These are phyloP conservation scores for Tinamus guttatus DNA, from an alignment of 2,113 vertebrate genomes.

Conservation along the genomic window DNA sequence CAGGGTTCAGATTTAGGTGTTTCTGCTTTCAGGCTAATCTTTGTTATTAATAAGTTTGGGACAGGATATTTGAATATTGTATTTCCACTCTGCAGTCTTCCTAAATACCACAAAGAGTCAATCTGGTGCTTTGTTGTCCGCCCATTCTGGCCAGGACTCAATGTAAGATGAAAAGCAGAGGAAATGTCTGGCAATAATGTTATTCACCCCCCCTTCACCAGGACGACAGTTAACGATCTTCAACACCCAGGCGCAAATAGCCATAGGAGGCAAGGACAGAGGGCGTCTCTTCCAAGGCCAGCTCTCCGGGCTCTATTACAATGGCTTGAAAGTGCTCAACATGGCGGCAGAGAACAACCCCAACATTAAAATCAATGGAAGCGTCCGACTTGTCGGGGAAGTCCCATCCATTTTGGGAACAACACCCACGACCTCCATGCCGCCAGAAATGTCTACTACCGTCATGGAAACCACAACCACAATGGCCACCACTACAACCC, in stretches of 20 bases:
- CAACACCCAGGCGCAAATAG: conserved; percentile 99
- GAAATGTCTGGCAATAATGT: conserved; percentile 77
- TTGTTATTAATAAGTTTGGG: neutral
- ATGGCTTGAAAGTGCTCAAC: conserved; percentile 96
- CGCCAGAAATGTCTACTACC: conserved; percentile 97
- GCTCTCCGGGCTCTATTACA: conserved; percentile 98
- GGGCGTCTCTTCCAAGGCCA: conserved; percentile 97
- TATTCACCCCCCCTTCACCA: conserved; percentile 82
- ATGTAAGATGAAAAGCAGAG: conserved; percentile 3
- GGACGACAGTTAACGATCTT: conserved; percentile 99
- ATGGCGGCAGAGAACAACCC: conserved; percentile 95
- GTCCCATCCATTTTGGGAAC: conserved; percentile 89
- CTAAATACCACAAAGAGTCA: conserved; percentile 52
- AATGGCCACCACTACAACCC: conserved; percentile 94
- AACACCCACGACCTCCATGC: conserved; percentile 91
- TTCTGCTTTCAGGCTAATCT: neutral
- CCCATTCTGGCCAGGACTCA: conserved; percentile 36
- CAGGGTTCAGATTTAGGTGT: neutral
- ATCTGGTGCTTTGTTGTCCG: conserved; percentile 42
- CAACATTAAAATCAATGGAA: conserved; percentile 96
- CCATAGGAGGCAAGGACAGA: conserved; percentile 94
- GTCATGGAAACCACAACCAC: conserved; percentile 98
- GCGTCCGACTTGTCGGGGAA: conserved; percentile 94
- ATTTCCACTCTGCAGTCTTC: conserved; percentile 3
- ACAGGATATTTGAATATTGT: neutral